A percentile compares a stretch with the other conserved stretches of the same genome.
phyloP scores from a whole-genome alignment of 1,140 invertebrate species.

The Archivesica marissinica region DNA sequence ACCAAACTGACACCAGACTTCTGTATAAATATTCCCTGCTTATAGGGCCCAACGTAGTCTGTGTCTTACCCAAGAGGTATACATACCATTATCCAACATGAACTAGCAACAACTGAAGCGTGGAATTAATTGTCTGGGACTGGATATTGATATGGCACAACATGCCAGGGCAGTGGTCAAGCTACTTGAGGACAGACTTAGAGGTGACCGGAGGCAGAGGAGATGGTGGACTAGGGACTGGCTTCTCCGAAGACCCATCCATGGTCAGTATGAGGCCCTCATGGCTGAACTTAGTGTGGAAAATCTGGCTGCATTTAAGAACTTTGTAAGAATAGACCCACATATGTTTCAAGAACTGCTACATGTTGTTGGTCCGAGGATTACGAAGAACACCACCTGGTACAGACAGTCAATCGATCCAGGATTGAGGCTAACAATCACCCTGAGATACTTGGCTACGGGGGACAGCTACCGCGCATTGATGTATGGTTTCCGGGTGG shows the following conservation, averaged over 20 bases:
- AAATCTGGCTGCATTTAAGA: neutral
- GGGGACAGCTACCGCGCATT: neutral
- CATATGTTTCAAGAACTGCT: neutral
- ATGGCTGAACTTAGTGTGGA: constrained; percentile 19
- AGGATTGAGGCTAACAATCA: constrained; percentile 38
- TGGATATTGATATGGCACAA: too few relatives aligned
- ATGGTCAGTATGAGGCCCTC: constrained; percentile 23
- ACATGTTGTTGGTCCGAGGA: neutral
- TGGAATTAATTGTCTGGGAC: too few relatives aligned
- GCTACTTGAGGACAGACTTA: too few relatives aligned
- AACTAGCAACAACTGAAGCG: too few relatives aligned
- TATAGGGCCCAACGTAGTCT: too few relatives aligned
- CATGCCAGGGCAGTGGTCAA: too few relatives aligned
- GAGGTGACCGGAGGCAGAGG: neutral
- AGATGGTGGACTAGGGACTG: constrained; percentile 24
- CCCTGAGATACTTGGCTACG: neutral
- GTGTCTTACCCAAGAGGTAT: too few relatives aligned
- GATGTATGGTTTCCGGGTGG: neutral
- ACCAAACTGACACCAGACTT: too few relatives aligned
- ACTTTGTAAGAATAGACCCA: neutral
- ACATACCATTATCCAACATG: too few relatives aligned
- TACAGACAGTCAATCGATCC: constrained; percentile 29
- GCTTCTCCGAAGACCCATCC: constrained; percentile 2
- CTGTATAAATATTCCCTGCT: too few relatives aligned
- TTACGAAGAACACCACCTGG: constrained; percentile 11